Conservation (phyloP, 2,888 invertebrate species). For the Icerya purchasi region DNA sequence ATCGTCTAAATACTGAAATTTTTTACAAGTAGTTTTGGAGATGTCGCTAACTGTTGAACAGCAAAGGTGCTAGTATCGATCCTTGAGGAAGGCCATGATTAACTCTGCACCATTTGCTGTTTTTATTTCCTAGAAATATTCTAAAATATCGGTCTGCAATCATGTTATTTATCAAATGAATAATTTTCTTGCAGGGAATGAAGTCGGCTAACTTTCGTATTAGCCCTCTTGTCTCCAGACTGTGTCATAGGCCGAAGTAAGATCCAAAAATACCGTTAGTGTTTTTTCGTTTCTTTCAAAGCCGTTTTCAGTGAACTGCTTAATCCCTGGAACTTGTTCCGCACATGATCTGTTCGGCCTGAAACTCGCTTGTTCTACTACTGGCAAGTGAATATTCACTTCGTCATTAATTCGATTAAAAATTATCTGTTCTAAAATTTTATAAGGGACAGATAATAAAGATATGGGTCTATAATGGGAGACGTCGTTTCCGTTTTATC, state of each 20-base stretch:
- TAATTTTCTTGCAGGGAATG: neutral
- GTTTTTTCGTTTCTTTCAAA: neutral
- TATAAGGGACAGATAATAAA: neutral
- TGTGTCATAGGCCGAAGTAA: neutral
- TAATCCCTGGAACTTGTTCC: neutral
- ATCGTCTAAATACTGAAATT: too few relatives aligned
- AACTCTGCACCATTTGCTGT: too few relatives aligned
- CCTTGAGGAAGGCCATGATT: too few relatives aligned
- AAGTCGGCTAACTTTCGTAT: too few relatives aligned
- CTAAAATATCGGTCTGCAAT: neutral
- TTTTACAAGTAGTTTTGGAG: too few relatives aligned
- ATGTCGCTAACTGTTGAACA: too few relatives aligned
- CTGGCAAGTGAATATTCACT: neutral
- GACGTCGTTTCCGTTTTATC: neutral
- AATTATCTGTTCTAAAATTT: neutral
- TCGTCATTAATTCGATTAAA: neutral
- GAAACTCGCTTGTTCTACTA: neutral
- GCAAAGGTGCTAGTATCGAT: too few relatives aligned
- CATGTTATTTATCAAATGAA: neutral
- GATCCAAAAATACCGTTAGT: neutral
- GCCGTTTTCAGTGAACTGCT: neutral
- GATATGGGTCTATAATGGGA: neutral
- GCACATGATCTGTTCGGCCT: neutral
- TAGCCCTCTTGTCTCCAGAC: neutral
- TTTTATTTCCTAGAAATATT: too few relatives aligned